Conservation (phyloP, 2,113 vertebrate genomes). For the Barbus barbus region DNA sequence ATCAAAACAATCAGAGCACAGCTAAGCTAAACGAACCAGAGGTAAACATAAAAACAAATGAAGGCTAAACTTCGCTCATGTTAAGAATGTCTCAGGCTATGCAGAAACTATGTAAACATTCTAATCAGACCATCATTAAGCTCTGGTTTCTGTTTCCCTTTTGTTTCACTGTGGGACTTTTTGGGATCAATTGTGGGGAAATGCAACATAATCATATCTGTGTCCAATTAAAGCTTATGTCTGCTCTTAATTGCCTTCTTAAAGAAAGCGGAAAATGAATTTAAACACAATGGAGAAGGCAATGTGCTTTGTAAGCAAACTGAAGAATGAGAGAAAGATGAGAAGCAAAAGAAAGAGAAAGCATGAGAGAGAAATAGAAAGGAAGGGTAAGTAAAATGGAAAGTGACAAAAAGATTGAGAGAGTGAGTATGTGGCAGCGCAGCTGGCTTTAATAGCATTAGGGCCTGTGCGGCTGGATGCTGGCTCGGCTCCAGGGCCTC, state of each 20-base stretch:
- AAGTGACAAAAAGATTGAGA: neutral
- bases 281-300: constrained; percentile 52
- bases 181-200: constrained; percentile 42
- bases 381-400: neutral
- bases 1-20: constrained; percentile 27
- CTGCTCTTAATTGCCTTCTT: constrained; percentile 52
- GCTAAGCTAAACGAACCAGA: constrained; percentile 23
- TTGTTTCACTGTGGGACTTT: constrained; percentile 19
- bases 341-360: neutral
- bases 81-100: neutral
- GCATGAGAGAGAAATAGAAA: neutral
- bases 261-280: constrained; percentile 58
- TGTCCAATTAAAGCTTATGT: constrained; percentile 55
- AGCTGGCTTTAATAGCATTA: constrained; percentile 54
- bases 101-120: constrained; percentile 26
- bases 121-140: constrained; percentile 19
- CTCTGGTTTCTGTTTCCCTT: constrained; percentile 26
- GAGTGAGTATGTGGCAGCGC: constrained; percentile 15
- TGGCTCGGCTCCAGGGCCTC: constrained; percentile 43
- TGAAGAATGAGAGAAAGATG: neutral
- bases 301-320: constrained; percentile 31
- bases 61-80: constrained; percentile 1
- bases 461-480: constrained; percentile 34
- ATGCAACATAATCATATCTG: constrained; percentile 58
- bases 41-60: neutral